Conservation (phyloP, 2,888 invertebrate species). For the Elmis aenea region DNA sequence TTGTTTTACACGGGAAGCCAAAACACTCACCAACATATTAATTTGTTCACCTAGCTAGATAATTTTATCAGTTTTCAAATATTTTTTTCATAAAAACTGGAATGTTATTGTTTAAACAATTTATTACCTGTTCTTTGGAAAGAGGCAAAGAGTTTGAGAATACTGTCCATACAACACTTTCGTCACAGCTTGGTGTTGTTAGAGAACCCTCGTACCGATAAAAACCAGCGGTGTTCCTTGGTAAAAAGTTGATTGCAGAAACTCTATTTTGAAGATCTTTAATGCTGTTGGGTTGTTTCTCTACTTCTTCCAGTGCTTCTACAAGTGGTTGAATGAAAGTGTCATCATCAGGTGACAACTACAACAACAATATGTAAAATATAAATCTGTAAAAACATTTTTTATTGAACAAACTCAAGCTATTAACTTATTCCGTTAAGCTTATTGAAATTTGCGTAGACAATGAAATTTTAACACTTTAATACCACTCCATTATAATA, state of each 20-base stretch:
- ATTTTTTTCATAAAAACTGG: background rate
- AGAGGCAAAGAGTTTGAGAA: conserved; percentile 52
- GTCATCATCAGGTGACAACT: conserved; percentile 42
- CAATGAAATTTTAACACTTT: background rate
- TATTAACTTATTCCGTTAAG: too few relatives aligned
- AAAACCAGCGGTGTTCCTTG: conserved; percentile 47
- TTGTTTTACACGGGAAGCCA: too few relatives aligned
- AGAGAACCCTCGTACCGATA: conserved; percentile 66
- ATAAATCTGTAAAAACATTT: conserved; percentile 1
- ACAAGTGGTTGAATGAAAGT: conserved; percentile 37
- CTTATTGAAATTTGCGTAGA: too few relatives aligned
- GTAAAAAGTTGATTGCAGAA: conserved; percentile 49
- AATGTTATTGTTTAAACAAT: too few relatives aligned
- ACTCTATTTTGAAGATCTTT: conserved; percentile 13
- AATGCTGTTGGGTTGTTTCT: conserved; percentile 19
- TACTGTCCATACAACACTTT: conserved; percentile 71
- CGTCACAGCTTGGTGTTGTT: conserved; percentile 69
- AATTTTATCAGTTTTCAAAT: conserved; percentile 1
- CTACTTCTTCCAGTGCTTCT: conserved; percentile 31
- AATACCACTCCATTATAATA: background rate
- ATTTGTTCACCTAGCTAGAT: conserved; percentile 3
- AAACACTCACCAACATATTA: too few relatives aligned
- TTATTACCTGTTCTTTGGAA: conserved; percentile 50
- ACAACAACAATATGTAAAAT: too few relatives aligned
- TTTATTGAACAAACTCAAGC: conserved; percentile 5